A percentile compares a stretch with the other conserved stretches of the same genome.
Conservation (phyloP, 2,888 invertebrate genomes). For the Urechis unicinctus region DNA sequence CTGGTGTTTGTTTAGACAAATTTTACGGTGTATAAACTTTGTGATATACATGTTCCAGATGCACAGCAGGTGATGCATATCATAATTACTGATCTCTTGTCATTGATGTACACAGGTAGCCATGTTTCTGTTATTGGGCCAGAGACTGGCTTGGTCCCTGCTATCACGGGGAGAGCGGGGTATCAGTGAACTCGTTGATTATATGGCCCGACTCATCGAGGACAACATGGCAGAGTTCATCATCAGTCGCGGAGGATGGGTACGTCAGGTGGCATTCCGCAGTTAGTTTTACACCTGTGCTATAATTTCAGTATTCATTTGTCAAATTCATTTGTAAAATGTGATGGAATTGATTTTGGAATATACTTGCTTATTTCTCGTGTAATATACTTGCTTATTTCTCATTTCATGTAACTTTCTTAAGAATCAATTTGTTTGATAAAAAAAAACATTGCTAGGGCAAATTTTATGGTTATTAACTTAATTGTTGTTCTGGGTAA, state of each 20-base stretch:
- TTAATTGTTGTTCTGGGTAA: too few relatives aligned
- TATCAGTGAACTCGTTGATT: constrained; percentile 5
- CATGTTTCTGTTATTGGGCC: constrained; percentile 5
- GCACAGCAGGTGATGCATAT: background rate
- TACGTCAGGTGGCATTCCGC: background rate
- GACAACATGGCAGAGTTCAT: constrained; percentile 10
- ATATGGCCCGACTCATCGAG: constrained; percentile 6
- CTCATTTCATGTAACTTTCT: too few relatives aligned
- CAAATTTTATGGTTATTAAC: too few relatives aligned
- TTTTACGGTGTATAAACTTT: too few relatives aligned
- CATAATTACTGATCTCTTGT: background rate
- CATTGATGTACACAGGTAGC: constrained; percentile 9
- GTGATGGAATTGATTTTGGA: too few relatives aligned
- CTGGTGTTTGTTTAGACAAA: too few relatives aligned
- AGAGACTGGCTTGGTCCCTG: constrained; percentile 5
- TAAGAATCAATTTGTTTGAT: too few relatives aligned
- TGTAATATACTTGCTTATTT: too few relatives aligned
- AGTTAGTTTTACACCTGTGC: background rate
- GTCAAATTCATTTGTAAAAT: too few relatives aligned
- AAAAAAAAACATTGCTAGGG: too few relatives aligned
- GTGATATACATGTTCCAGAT: background rate
- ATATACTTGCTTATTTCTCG: too few relatives aligned
- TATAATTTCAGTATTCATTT: too few relatives aligned
- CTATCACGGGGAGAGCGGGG: background rate
- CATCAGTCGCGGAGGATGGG: constrained; percentile 11